Evolutionary conservation across 2,888 invertebrate genomes (phyloP), one percentile per base, ranked within the genome.

Genomic region (Troides oblongomaculatus): DNA sequence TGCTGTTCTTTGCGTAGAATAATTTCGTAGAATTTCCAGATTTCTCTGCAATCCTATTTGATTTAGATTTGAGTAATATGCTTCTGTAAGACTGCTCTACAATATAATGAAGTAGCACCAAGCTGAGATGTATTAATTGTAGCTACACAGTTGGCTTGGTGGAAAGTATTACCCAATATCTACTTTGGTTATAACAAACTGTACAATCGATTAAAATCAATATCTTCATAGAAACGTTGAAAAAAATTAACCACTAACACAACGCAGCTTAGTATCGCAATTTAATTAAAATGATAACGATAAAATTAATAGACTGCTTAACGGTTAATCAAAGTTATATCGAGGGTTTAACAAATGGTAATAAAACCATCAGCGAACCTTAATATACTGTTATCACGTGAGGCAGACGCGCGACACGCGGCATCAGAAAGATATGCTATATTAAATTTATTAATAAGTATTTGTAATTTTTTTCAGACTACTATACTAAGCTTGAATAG

Each of bases 321-420:
- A 63, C 60, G 63, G 59, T 70, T 70, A 66, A 70, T 70, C 63
- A 64, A 46, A 70, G 60, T 70, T 70, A 70, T 63, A 70, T 66
- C 60, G 69, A 66, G 66, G 60, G 66, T 58, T 60, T 53, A 66
- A 62, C 69, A 67, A 66, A 66, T 64, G 63, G 60, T 70, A 66
- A 70, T 70, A 70, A 70, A 70, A 17, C 53, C 43, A 70, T 70
- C 66, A 70, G 66, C 30, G 66, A 30, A 60, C 46, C 62, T 70
- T 70, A 70, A 70, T 70, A 66, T 70, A 66, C 56, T 70, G 70
- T 70, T 70, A 70, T 70, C 70, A 39, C 25, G 2, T 23, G 43
- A 25, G 59, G 53, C 62, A 50, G 62, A 64, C 46, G 50, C 30
- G 56, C 46, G 70, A 63, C 70, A 70, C 70, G 70, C 62, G 66